A percentile compares a stretch with the other conserved stretches of the same genome.
Conservation (phyloP, 2,113 vertebrate genomes). For the Pachycephala philippinensis region DNA sequence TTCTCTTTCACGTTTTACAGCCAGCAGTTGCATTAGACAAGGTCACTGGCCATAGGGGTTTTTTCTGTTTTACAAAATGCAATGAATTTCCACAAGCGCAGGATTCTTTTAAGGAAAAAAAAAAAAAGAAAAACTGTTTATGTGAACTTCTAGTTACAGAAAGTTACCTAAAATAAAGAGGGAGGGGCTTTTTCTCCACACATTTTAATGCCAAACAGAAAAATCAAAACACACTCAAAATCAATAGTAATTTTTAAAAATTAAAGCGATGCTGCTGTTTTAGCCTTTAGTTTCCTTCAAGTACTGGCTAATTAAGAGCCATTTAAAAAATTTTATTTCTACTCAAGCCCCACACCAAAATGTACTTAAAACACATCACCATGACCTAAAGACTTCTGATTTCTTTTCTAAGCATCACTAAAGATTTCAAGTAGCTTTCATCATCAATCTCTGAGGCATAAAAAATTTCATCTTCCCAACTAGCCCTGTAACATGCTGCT, state of each 20-base stretch:
- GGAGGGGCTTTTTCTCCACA: neutral
- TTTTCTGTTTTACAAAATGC: conserved; percentile 1
- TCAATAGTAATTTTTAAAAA: neutral
- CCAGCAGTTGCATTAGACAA: conserved; percentile 3
- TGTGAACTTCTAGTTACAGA: neutral
- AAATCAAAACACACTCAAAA: neutral
- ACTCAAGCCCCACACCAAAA: neutral
- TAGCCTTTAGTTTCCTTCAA: neutral
- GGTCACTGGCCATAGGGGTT: neutral
- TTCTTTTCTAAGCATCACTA: neutral
- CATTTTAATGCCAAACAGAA: neutral
- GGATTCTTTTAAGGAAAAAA: neutral
- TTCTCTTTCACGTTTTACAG: conserved; percentile 29
- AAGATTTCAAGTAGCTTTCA: neutral
- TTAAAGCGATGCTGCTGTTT: neutral
- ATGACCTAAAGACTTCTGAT: neutral
- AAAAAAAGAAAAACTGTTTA: neutral
- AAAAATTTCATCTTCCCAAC: neutral
- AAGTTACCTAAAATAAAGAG: neutral
- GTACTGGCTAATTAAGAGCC: neutral
- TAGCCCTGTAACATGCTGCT: neutral
- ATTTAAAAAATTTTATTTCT: neutral
- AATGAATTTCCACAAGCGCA: neutral
- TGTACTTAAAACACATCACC: neutral
- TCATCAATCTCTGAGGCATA: neutral